Base-by-base conservation (phyloP, 1,140 invertebrate species). In the Choristoneura fumiferana region DNA sequence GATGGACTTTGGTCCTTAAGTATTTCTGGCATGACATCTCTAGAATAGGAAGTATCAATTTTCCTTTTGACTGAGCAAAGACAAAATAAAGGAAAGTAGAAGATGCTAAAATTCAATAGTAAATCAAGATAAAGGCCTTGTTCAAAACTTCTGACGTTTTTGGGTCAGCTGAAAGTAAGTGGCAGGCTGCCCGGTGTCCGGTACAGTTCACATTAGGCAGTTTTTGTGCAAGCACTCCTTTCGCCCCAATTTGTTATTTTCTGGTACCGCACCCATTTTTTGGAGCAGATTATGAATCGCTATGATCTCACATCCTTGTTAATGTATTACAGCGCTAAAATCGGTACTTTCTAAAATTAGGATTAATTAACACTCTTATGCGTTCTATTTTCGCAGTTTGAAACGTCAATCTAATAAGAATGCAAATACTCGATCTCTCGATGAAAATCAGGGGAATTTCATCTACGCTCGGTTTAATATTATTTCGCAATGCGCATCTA, bases 211-310 rank as follows among this genome's bases (percentile, higher is more conserved):
- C 43, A 29, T 29, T 4, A 45, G 18, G 18, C 18, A 22, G 40
- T 45, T 45, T 49, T 29, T 33, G 56, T 43, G 59, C 43, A 61
- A 9, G 57, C 61, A 62, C 39, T 66, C 64, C 60, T 60, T 67
- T 57, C 58, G 59, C 54, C 52, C 62, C 60, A 62, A 62, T 67
- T 63, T 65, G 63, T 60, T 58, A 69, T 62, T 65, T 62, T 52
- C 57, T 57, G 62, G 53, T 54, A 36, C 45, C 54, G 33, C 55
- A 45, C 54, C 52, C 57, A 38, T 13, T 62, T 57, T 60, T 58
- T 62, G 17, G 54, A 62, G 33, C 17, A 18, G 17, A 52, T 29
- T 3, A 2, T 29, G 6, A 29, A 29, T 29, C 22, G 22, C 22
- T 29, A 29, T 29, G 22, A 29, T 29, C 22, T 29, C 22, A 29